These are phyloP conservation scores for Orthonevra nobilis DNA, from an alignment of 2,888 invertebrate species.

Conservation along the genomic window DNA sequence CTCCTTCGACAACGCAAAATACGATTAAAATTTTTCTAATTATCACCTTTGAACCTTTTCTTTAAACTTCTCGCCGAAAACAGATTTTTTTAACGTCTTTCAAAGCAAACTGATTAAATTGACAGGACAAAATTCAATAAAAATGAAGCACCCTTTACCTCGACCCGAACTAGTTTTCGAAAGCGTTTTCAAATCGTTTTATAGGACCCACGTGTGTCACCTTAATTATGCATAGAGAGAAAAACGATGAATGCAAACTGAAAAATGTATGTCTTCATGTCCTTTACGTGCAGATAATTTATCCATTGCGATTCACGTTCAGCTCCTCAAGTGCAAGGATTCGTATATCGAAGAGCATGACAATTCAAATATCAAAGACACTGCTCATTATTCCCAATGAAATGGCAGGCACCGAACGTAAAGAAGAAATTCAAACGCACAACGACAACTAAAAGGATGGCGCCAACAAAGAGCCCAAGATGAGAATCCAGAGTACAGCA, in stretches of 20 bases:
- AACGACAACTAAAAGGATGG: slow-evolving; percentile 26
- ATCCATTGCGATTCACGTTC: slow-evolving; percentile 8
- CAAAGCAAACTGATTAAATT: too few relatives aligned
- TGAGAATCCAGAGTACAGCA: too few relatives aligned
- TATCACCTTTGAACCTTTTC: too few relatives aligned
- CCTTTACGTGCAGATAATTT: slow-evolving; percentile 27
- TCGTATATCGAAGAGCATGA: slow-evolving; percentile 42
- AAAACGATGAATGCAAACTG: slow-evolving; percentile 26
- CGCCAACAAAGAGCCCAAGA: too few relatives aligned
- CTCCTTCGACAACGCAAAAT: too few relatives aligned
- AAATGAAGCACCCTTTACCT: too few relatives aligned
- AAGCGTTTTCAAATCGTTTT: slow-evolving; percentile 15
- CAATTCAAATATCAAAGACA: slow-evolving; percentile 58
- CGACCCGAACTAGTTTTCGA: too few relatives aligned
- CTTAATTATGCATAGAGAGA: slow-evolving; percentile 47
- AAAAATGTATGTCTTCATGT: slow-evolving; percentile 3
- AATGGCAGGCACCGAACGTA: slow-evolving; percentile 48
- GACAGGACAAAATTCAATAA: too few relatives aligned
- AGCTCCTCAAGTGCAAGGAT: slow-evolving; percentile 21
- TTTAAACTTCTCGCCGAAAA: too few relatives aligned
- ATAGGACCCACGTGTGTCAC: slow-evolving; percentile 25
- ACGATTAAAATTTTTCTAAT: too few relatives aligned
- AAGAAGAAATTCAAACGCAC: slow-evolving; percentile 44
- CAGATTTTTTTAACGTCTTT: too few relatives aligned
- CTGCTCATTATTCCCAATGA: slow-evolving; percentile 60